Evolutionary conservation across 2,888 invertebrate species (phyloP), one percentile per base, ranked within the genome.

Genomic region (Heliconius hortense): DNA sequence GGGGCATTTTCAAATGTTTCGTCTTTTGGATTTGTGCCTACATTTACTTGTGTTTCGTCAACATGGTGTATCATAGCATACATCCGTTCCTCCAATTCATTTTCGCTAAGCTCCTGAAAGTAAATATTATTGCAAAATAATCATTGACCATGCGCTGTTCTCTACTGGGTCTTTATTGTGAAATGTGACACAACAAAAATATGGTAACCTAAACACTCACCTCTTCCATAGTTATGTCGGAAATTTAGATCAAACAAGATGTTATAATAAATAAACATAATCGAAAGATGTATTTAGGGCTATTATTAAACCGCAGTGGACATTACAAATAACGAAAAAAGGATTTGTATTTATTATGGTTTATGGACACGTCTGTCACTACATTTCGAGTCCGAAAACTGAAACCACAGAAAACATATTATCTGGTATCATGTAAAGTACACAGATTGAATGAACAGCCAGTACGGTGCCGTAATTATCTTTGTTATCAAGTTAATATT

Each of bases 41-140:
- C 81, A 82, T 89, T 87, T 80, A 82, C 83, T 82, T 90, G 89
- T 68, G 90, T 88, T 80, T 89, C 87, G 82, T 93, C 92, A 78
- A 88, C 90, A 89, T 93, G 88, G 84, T 94, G 91, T 82, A 93
- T 82, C 89, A 92, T 90, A 85, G 94, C 90, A 89, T 94, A 93
- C 80, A 94, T 86, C 85, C 88, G 89, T 82, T 90, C 91, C 82
- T 94, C 93, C 87, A 92, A 84, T 81, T 94, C 94, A 90, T 92
- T 88, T 83, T 94, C 93, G 86, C 89, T 90, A 89, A 90, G 89
- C 87, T 93, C 94, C 94, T 94, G 85, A 82, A 92, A 91, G 67
- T 81, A 71, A 82, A 80, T 69, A 82, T 78, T 80, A 85, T 87
- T 85, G 80, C 82, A 87, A 85, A 88, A 87, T 86, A 68, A 80